Evolutionary conservation across 92 coral and sea anemone genomes (phyloP).

Genomic region (Zoanthus sansibaricus): DNA sequence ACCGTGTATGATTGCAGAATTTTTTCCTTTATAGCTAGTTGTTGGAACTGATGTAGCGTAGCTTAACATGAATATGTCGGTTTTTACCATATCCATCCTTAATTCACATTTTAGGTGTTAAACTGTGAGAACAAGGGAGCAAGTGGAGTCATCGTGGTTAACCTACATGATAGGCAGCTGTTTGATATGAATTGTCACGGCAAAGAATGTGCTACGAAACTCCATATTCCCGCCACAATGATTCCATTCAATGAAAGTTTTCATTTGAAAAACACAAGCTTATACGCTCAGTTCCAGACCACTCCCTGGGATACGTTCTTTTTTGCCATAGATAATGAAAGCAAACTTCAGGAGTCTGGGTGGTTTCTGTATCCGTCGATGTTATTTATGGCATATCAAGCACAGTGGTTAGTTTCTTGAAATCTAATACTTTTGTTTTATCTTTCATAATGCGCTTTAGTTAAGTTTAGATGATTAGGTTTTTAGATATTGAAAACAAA

Average conservation of each 20-base stretch:
- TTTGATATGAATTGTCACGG: conserved; percentile 79
- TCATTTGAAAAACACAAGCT: background rate
- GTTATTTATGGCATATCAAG: conserved; percentile 82
- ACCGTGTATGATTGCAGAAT: too few species aligned
- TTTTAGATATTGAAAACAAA: background rate
- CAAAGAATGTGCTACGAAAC: conserved; percentile 74
- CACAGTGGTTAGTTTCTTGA: conserved; percentile 79
- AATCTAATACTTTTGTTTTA: too few species aligned
- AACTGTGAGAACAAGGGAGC: conserved; percentile 82
- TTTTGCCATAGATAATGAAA: conserved; percentile 87
- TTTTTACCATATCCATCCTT: background rate
- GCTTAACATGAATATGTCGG: background rate
- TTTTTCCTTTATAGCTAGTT: too few species aligned
- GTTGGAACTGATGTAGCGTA: background rate
- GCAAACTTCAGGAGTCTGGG: conserved; percentile 73
- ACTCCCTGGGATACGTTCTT: conserved; percentile 84
- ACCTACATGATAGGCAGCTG: conserved; percentile 30
- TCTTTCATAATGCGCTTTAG: background rate
- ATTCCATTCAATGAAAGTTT: conserved; percentile 52
- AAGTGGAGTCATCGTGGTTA: conserved; percentile 72
- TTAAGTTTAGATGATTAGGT: background rate
- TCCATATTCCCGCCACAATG: conserved; percentile 82
- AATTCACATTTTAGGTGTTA: conserved; percentile 53
- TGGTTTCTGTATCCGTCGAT: conserved; percentile 87
- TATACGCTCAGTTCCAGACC: conserved; percentile 81